A percentile compares a stretch with the other conserved stretches of the same genome.
Conservation (phyloP, 1,140 invertebrate genomes). For the Chrysomallon squamiferum region DNA sequence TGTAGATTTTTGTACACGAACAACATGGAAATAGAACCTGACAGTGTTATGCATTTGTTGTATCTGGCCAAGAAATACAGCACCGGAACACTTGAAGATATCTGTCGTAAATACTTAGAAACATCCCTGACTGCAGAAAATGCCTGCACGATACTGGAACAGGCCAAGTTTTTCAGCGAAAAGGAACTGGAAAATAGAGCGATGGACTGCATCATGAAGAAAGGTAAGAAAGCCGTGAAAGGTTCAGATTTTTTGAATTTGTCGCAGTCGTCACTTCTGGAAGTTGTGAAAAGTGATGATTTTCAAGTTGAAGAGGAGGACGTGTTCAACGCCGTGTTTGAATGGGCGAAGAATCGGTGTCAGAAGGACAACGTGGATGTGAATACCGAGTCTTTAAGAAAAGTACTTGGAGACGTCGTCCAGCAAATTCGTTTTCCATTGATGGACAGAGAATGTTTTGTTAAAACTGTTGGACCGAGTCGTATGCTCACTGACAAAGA, state of each 20-base stretch:
- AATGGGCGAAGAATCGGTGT: conserved; percentile 32
- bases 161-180: conserved; percentile 41
- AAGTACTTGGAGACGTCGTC: too few species aligned
- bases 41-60: conserved; percentile 82
- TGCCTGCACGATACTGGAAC: conserved; percentile 67
- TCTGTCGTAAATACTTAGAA: conserved; percentile 81
- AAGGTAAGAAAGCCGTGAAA: conserved; percentile 24
- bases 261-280: conserved; percentile 18
- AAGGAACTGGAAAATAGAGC: conserved; percentile 30
- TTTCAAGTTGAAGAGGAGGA: conserved; percentile 29
- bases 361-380: conserved; percentile 15
- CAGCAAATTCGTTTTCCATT: conserved; percentile 35
- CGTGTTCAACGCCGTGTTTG: conserved; percentile 16
- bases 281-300: conserved; percentile 23
- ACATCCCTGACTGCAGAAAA: conserved; percentile 78
- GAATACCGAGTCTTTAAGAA: conserved; percentile 20
- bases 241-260: conserved; percentile 27
- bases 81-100: conserved; percentile 77
- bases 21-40: conserved; percentile 69
- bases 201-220: conserved; percentile 24
- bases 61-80: conserved; percentile 87
- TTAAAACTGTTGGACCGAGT: conserved; percentile 27
- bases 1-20: conserved; percentile 42
- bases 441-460: conserved; percentile 28
- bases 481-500: conserved; percentile 28